Base-by-base conservation (phyloP, 2,888 invertebrate species). In the Cryptosula pallasiana region DNA sequence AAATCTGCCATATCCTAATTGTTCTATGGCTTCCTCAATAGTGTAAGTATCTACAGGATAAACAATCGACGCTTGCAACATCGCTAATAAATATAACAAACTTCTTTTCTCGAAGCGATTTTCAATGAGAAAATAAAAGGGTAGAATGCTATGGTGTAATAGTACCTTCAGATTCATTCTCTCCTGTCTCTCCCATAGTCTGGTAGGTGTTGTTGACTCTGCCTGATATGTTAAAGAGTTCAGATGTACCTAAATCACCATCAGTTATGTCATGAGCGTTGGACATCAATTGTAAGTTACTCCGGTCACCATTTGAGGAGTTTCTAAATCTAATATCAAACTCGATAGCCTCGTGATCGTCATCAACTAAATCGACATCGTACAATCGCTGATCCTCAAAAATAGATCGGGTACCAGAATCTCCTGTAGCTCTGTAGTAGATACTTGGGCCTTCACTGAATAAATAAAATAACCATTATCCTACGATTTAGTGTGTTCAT, bases 11-110 rank as follows among this genome's bases (percentile, higher is more conserved):
- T 81, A 78, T 0, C 82, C 82, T 32, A 81, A 78, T 35, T 78
- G 73, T 54, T 82, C 82, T 16, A 82, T 79, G 0, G 81, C 81
- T 32, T 81, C 78, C 72, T 81, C 81, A n/a, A 79, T 80, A 13
- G 81, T 81, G 74, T 76, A 80, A 5, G 70, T 70, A 5, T 36
- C 70, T 70, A n/a, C 13, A 63, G 5, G 9, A 45, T 5, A 13
- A 45, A 45, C 45, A 45, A n/a, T n/a, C n/a, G n/a, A n/a, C n/a
- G n/a, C n/a, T n/a, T n/a, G n/a, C n/a, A n/a, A n/a, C n/a, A n/a
- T n/a, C n/a, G n/a, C n/a, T n/a, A n/a, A n/a, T n/a, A n/a, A n/a
- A n/a, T n/a, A n/a, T n/a, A n/a, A n/a, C n/a, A n/a, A n/a, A n/a
- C n/a, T n/a, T n/a, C n/a, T n/a, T n/a, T n/a, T n/a, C n/a, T n/a